Base-by-base conservation (phyloP, 2,113 vertebrate genomes). In the Siniperca chuatsi region DNA sequence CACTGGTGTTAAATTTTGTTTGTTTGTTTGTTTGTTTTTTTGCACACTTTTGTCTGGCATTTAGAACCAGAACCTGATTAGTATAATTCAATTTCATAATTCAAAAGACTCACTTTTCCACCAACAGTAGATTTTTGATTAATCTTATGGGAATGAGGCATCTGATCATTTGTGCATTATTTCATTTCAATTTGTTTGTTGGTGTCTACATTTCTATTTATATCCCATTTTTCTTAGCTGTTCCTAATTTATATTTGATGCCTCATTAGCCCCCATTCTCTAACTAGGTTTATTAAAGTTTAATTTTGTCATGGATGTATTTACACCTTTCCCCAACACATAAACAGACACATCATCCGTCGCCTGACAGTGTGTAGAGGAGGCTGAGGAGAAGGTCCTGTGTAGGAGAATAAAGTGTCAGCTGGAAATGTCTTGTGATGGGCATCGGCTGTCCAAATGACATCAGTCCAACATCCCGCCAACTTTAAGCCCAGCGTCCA, bases 401-500 rank as follows among this genome's bases (percentile, higher is more conserved):
- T 16, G 40, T 23, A 33, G 44, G 70, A 35, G 35, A 72, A 67
- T 37, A 54, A 64, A 52, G 33, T 72, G 72, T 75, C 78, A 76
- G 52, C 78, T 54, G 33, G 50, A 86, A 61, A 87, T 18, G 68
- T 55, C 35, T 52, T 60, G 48, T 83, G 81, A 81, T 33, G 80
- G 82, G 21, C 76, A 9, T 0, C 0, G 15, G 37, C 79, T 80
- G 83, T 91, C 78, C 71, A 78, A 72, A 80, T 57, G 78, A 88
- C 90, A 87, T 74, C 86, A 60, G 50, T 66, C 75, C 86, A 77
- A 78, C 75, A 68, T 60, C 60, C 76, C 7, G 52, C 35, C 75
- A 67, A 75, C 75, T 82, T 29, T 79, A 90, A 90, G 67, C 82
- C 84, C 62, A 0, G 60, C 33, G 73, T 92, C 78, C 71, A 66